Percentiles rank a stretch among this genome's conserved stretches.
phyloP scores from a whole-genome alignment of 1,140 invertebrate genomes.

The Physella acuta region DNA sequence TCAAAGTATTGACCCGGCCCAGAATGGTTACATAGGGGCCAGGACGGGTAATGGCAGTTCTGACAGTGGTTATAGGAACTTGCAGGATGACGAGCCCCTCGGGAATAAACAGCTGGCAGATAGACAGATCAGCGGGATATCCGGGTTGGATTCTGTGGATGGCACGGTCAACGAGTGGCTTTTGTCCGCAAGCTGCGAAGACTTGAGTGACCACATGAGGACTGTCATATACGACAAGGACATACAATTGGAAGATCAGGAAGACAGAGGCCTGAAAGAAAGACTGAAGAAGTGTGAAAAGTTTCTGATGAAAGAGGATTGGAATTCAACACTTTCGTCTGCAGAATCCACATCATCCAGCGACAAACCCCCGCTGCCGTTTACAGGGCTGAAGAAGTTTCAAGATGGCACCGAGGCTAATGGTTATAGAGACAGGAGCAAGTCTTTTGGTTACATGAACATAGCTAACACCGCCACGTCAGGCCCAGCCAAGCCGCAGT shows the following conservation, averaged over 20 bases:
- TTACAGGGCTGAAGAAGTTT: slow-evolving; percentile 42
- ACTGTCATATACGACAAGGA: slow-evolving; percentile 32
- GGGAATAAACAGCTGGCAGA: neutral
- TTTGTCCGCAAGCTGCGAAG: slow-evolving; percentile 51
- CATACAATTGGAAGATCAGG: slow-evolving; percentile 9
- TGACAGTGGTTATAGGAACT: neutral
- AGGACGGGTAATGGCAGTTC: neutral
- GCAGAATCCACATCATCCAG: slow-evolving; percentile 26
- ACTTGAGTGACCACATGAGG: slow-evolving; percentile 44
- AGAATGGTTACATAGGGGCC: neutral
- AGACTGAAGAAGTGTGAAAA: neutral
- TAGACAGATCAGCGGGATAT: neutral
- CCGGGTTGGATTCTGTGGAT: neutral
- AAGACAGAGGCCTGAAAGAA: slow-evolving; percentile 14
- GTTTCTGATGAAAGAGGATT: neutral
- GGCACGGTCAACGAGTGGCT: slow-evolving; percentile 32
- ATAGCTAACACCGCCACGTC: neutral
- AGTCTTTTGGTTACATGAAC: slow-evolving; percentile 44
- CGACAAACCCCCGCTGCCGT: slow-evolving; percentile 40
- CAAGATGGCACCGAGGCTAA: slow-evolving; percentile 33
- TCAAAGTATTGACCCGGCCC: neutral
- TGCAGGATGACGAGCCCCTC: neutral
- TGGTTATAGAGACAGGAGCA: slow-evolving; percentile 27
- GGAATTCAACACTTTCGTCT: neutral
- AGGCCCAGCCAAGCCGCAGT: neutral